Conservation (phyloP, 2,113 vertebrate species). For the Caracal caracal region DNA sequence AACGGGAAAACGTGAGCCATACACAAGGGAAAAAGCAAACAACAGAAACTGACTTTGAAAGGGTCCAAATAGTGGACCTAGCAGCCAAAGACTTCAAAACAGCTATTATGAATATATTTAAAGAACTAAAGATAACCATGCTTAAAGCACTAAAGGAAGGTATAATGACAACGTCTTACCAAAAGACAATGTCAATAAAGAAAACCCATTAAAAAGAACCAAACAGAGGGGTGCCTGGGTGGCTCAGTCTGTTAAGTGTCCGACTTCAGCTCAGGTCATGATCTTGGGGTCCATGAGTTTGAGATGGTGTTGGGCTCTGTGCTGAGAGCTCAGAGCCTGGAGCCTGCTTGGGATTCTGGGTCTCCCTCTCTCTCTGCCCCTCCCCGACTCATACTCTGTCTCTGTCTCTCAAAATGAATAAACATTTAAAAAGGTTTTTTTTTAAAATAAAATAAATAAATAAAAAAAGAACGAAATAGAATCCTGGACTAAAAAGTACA, state of each 20-base stretch:
- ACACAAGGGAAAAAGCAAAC: background rate
- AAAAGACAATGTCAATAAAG: background rate
- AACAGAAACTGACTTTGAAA: background rate
- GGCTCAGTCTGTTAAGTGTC: too few relatives aligned
- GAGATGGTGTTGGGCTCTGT: too few relatives aligned
- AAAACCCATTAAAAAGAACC: background rate
- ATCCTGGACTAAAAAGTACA: background rate
- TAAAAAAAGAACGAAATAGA: background rate
- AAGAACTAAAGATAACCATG: background rate
- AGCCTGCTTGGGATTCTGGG: too few relatives aligned
- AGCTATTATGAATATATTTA: background rate
- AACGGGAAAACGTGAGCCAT: background rate
- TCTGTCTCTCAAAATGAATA: too few relatives aligned
- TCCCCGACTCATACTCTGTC: too few relatives aligned
- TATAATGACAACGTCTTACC: background rate
- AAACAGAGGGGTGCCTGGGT: background rate
- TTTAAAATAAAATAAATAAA: too few relatives aligned
- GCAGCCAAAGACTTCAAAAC: background rate
- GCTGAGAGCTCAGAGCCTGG: too few relatives aligned
- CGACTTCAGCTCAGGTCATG: too few relatives aligned
- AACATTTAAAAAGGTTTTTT: too few relatives aligned
- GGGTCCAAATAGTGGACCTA: background rate
- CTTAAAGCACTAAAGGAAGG: background rate
- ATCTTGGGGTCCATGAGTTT: too few relatives aligned
- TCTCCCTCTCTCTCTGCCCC: too few relatives aligned